Evolutionary conservation across 1,140 invertebrate species (phyloP), one percentile per base, ranked within the genome.

Genomic region (Geopemphigus sp.): DNA sequence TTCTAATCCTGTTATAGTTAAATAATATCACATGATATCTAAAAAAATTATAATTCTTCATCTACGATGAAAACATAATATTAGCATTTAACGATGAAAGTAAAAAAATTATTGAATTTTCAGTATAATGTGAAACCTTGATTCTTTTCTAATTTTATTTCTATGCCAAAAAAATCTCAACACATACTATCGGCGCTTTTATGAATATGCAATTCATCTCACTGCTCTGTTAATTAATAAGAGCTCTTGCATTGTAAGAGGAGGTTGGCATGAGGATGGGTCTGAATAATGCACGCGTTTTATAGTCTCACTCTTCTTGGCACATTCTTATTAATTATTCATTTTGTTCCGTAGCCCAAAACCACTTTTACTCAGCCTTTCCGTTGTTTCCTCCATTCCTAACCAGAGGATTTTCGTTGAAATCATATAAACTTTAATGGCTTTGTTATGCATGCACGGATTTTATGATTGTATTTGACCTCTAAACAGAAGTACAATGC

Each of bases 261-360:
- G 15, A 39, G 47, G 68, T 54, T 53, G 68, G 68, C 68, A 54
- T 54, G 68, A 53, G 68, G 24, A 24, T 72, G 24, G 50, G 10
- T 54, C 47, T 72, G 24, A 72, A 72, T 72, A 72, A 72, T 72
- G 50, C 68, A 72, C 50, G 26, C 24, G 17, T 72, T 72, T 72
- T 72, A 68, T 68, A 73, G 70, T 73, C 70, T 73, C 70, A 76
- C 72, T 76, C 72, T 76, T 76, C 72, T 76, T 76, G 72, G 72
- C 56, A 76, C 39, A 76, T 76, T 76, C 72, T 76, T 76, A 76
- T 76, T 76, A 59, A 76, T 76, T 76, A 76, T 76, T 76, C 72
- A 76, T 76, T 76, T 76, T 76, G 32, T 76, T 76, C 72, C 29
- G 29, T 50, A 45, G 56, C 59, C 53, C 53, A 57, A 74, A 76